Base-by-base conservation (phyloP, 2,113 vertebrate genomes). In the Tricholaema leucomelas region DNA sequence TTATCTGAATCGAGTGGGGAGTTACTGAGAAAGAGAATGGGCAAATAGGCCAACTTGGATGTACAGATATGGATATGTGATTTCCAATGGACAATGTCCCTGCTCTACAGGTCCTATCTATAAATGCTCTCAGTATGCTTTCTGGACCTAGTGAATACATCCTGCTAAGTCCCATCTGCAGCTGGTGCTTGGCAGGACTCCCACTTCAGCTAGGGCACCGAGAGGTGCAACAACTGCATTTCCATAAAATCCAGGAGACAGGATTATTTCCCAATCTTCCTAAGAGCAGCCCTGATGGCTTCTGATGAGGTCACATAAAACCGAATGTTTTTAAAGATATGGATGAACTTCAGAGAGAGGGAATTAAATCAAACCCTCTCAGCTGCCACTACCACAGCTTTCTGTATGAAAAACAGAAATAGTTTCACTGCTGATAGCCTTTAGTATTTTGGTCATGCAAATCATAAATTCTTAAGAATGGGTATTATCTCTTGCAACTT, bases 391-490 rank as follows among this genome's bases (percentile, higher is more conserved):
- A 27, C 42, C 56, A 48, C 8, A 35, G 33, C 28, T 86, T 80
- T 61, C 76, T 74, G 0, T 54, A 19, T 84, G 79, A 93, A 91
- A 81, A 84, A 63, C 83, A 15, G 54, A 33, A 92, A 64, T 61
- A 70, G 64, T 82, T 92, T 91, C 44, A n/a, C 30, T 90, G n/a
- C 27, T 83, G 60, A 83, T 67, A 88, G 63, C 38, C 69, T 92
- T 92, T 87, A 91, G 75, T 21, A 33, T 91, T 88, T 91, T 85
- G 58, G 55, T 87, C 78, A 81, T 69, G 74, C 52, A 78, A 81
- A 81, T 55, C n/a, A 8, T 91, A 94, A 91, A 93, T 95, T 96
- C 61, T 77, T 75, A 56, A 71, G 46, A 91, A 88, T 48, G 44
- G 23, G n/a, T 54, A 65, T 93, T 88, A 77, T 89, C 75, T 95